These are phyloP conservation scores for Melanogrammus aeglefinus DNA, from an alignment of 2,797 vertebrate species.

Conservation along the genomic window DNA sequence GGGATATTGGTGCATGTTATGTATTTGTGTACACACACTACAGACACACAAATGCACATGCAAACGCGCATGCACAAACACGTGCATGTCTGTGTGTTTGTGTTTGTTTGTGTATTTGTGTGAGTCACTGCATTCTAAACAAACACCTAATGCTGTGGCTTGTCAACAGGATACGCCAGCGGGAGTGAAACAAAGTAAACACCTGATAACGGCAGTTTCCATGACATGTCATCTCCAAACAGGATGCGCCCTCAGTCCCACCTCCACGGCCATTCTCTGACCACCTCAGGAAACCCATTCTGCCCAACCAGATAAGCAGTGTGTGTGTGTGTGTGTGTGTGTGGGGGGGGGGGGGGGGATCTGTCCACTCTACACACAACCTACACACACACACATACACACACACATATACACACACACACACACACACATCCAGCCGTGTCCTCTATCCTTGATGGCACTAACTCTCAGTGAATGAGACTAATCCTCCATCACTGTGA, in stretches of 20 bases:
- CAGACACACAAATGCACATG: background rate
- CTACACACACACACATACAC: too few species aligned
- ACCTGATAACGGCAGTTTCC: constrained; percentile 55
- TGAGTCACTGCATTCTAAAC: constrained; percentile 36
- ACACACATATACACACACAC: too few species aligned
- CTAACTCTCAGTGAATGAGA: too few species aligned
- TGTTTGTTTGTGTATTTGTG: constrained; percentile 5
- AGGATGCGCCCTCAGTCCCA: constrained; percentile 60
- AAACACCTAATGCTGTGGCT: constrained; percentile 38
- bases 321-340: background rate
- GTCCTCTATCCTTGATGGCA: too few species aligned
- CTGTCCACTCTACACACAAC: background rate
- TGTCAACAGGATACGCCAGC: constrained; percentile 66
- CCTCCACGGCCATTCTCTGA: constrained; percentile 57
- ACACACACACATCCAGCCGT: background rate
- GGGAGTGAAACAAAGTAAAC: constrained; percentile 69
- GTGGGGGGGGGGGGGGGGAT: constrained; percentile 18
- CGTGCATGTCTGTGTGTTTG: constrained; percentile 32
- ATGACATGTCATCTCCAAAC: constrained; percentile 68
- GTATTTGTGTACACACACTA: constrained; percentile 5
- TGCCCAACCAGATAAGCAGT: constrained; percentile 63
- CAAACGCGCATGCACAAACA: background rate
- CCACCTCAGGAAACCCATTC: constrained; percentile 59
- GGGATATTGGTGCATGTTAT: constrained; percentile 15
- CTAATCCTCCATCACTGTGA: too few species aligned